A percentile compares a stretch with the other conserved stretches of the same genome.
phyloP scores from a whole-genome alignment of 2,797 vertebrate genomes.

The Acomys russatus region DNA sequence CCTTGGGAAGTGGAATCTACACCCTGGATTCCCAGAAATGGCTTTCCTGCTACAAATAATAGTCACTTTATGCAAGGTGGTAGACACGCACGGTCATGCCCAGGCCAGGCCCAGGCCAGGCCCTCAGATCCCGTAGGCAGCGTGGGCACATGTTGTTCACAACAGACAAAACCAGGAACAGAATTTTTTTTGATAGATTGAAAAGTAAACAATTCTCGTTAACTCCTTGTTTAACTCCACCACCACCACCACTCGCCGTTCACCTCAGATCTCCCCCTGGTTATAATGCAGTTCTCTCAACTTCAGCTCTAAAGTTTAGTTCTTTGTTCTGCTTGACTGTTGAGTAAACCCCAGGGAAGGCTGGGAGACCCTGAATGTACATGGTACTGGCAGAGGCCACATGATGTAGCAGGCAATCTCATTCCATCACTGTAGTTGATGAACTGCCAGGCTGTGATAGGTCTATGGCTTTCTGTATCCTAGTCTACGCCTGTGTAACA shows the following conservation, averaged over 20 bases:
- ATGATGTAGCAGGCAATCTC: accelerated
- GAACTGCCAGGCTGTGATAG: background rate
- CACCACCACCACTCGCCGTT: background rate
- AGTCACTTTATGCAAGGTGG: background rate
- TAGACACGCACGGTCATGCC: background rate
- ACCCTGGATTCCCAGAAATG: too few relatives aligned
- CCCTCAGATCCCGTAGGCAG: background rate
- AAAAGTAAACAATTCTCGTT: background rate
- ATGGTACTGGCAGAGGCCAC: background rate
- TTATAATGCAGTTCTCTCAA: background rate
- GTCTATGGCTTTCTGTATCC: background rate
- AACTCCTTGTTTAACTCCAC: background rate
- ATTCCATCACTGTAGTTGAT: background rate
- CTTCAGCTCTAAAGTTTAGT: background rate
- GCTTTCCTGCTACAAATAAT: accelerated
- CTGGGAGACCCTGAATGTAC: background rate
- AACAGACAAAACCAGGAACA: slow-evolving; percentile 5
- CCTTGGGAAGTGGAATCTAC: background rate
- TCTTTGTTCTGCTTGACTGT: background rate
- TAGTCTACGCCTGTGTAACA: background rate
- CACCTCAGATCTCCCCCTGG: background rate
- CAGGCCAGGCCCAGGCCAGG: background rate
- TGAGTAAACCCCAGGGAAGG: background rate
- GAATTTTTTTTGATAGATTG: background rate
- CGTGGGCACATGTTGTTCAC: background rate